phyloP scores from a whole-genome alignment of 2,797 vertebrate species.

The Melopsittacus undulatus region DNA sequence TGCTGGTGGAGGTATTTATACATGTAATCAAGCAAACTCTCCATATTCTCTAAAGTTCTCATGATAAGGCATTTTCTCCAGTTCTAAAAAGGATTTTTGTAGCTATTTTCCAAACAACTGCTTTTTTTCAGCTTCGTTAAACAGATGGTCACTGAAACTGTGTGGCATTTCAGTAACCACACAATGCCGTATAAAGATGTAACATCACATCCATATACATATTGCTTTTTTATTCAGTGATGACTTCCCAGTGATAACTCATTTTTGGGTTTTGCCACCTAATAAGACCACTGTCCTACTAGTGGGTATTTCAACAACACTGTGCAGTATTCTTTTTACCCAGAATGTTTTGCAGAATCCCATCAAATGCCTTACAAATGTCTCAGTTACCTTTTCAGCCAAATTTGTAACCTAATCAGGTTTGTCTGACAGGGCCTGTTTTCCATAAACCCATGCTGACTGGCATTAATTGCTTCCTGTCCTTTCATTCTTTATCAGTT shows the following conservation, averaged over 20 bases:
- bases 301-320: background rate
- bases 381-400: slow-evolving; percentile 27
- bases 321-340: background rate
- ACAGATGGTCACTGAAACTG: background rate
- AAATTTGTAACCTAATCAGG: slow-evolving; percentile 62
- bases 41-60: background rate
- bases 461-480: slow-evolving; percentile 67
- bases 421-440: slow-evolving; percentile 56
- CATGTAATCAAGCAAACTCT: background rate
- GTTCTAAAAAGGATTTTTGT: background rate
- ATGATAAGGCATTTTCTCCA: background rate
- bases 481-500: slow-evolving; percentile 60
- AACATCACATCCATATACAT: background rate
- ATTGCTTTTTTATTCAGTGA: background rate
- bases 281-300: background rate
- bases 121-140: background rate
- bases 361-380: slow-evolving; percentile 19
- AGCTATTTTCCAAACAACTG: background rate
- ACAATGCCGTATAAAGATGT: background rate
- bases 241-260: background rate
- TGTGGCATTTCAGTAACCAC: background rate
- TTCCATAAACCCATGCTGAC: slow-evolving; percentile 64
- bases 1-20: background rate
- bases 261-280: background rate
- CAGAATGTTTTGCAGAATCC: slow-evolving; percentile 14